These are phyloP conservation scores for Micropoecilia bifurca DNA, from an alignment of 2,797 vertebrate genomes.

Conservation along the genomic window DNA sequence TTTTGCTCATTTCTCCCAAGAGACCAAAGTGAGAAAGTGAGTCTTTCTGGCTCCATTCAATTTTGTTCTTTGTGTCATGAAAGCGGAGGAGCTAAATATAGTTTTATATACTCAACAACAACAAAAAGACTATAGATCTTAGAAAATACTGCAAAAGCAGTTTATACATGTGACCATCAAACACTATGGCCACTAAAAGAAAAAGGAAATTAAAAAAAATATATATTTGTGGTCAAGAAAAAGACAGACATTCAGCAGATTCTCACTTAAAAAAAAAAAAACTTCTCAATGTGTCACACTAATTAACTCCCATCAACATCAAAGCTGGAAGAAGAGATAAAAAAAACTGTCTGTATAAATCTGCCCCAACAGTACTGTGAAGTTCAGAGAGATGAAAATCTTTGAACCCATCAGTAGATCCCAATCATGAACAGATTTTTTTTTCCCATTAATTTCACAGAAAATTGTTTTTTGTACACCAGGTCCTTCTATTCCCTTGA, in stretches of 20 bases:
- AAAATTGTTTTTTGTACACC: background rate
- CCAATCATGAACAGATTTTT: slow-evolving; percentile 51
- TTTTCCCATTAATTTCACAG: slow-evolving; percentile 33
- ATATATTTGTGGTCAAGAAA: background rate
- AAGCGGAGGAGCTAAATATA: slow-evolving; percentile 42
- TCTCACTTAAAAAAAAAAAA: slow-evolving; percentile 30
- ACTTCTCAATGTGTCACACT: slow-evolving; percentile 49
- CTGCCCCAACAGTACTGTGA: slow-evolving; percentile 36
- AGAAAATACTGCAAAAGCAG: slow-evolving; percentile 66
- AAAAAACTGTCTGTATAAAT: slow-evolving; percentile 52
- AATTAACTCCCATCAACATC: slow-evolving; percentile 75
- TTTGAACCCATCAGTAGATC: slow-evolving; percentile 60
- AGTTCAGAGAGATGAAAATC: slow-evolving; percentile 58
- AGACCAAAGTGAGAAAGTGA: background rate
- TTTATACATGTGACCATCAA: slow-evolving; percentile 54
- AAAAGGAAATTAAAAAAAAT: background rate
- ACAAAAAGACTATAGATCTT: slow-evolving; percentile 34
- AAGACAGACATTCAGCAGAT: slow-evolving; percentile 29
- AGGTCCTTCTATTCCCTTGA: slow-evolving; percentile 15
- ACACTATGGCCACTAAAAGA: slow-evolving; percentile 33
- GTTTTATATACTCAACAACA: slow-evolving; percentile 5
- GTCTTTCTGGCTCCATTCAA: slow-evolving; percentile 12
- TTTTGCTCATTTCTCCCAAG: background rate
- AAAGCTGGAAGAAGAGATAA: slow-evolving; percentile 46
- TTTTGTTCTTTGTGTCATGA: slow-evolving; percentile 47